These are phyloP conservation scores for Apoderus coryli DNA, from an alignment of 2,888 invertebrate genomes.

Conservation along the genomic window DNA sequence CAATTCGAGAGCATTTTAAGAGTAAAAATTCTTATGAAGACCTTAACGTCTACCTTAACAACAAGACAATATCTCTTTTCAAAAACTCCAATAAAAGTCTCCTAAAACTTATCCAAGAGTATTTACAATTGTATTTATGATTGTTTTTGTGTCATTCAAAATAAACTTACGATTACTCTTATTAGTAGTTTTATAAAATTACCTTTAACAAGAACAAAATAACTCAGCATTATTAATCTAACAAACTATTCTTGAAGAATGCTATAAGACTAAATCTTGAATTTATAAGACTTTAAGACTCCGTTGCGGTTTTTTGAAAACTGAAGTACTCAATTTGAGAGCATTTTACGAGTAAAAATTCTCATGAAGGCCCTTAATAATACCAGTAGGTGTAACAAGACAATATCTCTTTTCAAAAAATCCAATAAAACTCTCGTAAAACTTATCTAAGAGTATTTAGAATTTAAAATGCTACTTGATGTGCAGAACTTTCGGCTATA, in stretches of 20 bases:
- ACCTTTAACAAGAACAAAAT: constrained; percentile 3
- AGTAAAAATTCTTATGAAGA: constrained; percentile 1
- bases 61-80: too few relatives aligned
- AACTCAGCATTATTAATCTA: constrained; percentile 2
- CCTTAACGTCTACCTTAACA: constrained; percentile 1
- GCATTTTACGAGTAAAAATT: constrained; percentile 1
- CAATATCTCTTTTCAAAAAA: too few relatives aligned
- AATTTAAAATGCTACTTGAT: too few relatives aligned
- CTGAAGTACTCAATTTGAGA: constrained; percentile 1
- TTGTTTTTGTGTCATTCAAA: constrained; percentile 2
- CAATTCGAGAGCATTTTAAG: constrained; percentile 1
- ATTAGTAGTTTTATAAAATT: constrained; percentile 1
- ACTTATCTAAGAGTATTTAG: too few relatives aligned
- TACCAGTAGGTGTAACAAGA: too few relatives aligned
- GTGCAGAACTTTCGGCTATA: too few relatives aligned
- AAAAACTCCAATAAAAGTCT: too few relatives aligned
- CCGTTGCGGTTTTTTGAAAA: constrained; percentile 1
- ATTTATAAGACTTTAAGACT: constrained; percentile 1
- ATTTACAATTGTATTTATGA: too few relatives aligned
- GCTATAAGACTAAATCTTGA: constrained; percentile 2
- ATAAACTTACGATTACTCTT: constrained; percentile 1
- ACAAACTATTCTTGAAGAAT: constrained; percentile 2
- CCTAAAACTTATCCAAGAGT: too few relatives aligned
- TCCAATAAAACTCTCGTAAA: too few relatives aligned
- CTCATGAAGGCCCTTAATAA: background rate